Base-by-base conservation (phyloP, 2,888 invertebrate species). In the Limnephilus marmoratus region DNA sequence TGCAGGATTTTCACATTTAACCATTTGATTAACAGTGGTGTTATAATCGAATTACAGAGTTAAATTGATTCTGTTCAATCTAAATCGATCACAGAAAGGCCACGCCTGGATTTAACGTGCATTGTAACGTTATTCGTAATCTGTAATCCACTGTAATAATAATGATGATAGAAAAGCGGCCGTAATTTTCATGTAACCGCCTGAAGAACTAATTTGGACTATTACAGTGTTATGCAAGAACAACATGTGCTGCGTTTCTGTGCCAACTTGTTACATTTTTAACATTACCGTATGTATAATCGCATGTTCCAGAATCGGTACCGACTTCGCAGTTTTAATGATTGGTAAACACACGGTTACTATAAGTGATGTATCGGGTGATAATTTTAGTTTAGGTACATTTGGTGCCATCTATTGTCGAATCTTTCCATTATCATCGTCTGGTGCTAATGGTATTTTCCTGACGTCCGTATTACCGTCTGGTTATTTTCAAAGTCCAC, bases 151-250 rank as follows among this genome's bases (percentile, higher is more conserved):
- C 41, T 85, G 18, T 41, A 83, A 18, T 31, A 31, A 34, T 34
- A 37, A 31, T 85, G 34, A 41, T 24, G 85, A 41, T 85, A 89
- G 34, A 37, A 89, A 89, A 80, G 68, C 81, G 88, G 11, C 34
- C 88, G 88, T 31, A 80, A 80, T 89, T 80, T 89, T 89, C 81
- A n/a, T 24, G 80, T 89, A 89, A 89, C 37, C 41, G 88, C 80
- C 80, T 89, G n/a, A 80, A 34, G 80, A 45, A 89, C 68, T 80
- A 87, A 89, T 89, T 89, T 80, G 31, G 68, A 89, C n/a, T 37
- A 80, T 80, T 80, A 89, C 80, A n/a, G 12, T 34, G 31, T 68
- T 88, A 68, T 88, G 88, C 37, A 88, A 88, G 68, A 88, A 53
- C 88, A 34, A 34, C 87, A 87, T 34, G 49, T 80, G 49, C 68